Base-by-base conservation (phyloP, 2,888 invertebrate genomes). In the Ochlodes sylvanus region DNA sequence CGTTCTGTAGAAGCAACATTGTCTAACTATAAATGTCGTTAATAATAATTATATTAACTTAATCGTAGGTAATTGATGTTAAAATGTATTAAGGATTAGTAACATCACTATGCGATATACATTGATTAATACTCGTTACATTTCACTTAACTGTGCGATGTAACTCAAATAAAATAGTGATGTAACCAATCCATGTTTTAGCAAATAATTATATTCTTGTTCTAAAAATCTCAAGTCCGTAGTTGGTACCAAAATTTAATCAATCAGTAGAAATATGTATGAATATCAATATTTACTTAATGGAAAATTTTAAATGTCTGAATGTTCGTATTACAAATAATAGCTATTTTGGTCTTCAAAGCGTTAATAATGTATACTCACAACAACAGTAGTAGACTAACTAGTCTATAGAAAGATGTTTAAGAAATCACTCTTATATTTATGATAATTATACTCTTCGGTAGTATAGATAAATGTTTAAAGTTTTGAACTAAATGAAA, bases 111-210 rank as follows among this genome's bases (percentile, higher is more conserved):
- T n/a, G 34, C 17, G 17, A 52, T 41, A 50, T n/a, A 50, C 19
- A 62, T 62, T 52, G 34, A 34, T 21, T 17, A 34, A n/a, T 32
- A 17, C 6, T 17, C n/a, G 17, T 47, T 44, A 34, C 56, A 21
- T 64, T 64, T 44, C 64, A 64, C 64, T 64, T 56, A 44, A 63
- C n/a, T 56, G 63, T 64, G 55, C 56, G 64, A 64, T 57, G 56
- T 19, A 34, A 64, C 64, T 1, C 44, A 14, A n/a, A 14, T 54
- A 4, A 32, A 27, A 60, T 47, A 60, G 47, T 60, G 34, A 61
- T 61, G 61, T 61, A 50, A 50, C 34, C 61, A 61, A 27, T 60
- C 60, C 27, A 12, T 47, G 15, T 60, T 7, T 44, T 15, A 44
- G 42, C 42, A 14, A 42, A 42, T n/a, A n/a, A n/a, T n/a, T n/a